A percentile compares a stretch with the other conserved stretches of the same genome.
These are phyloP conservation scores for Thripadectes ignobilis DNA, from an alignment of 2,797 vertebrate genomes.

Conservation along the genomic window DNA sequence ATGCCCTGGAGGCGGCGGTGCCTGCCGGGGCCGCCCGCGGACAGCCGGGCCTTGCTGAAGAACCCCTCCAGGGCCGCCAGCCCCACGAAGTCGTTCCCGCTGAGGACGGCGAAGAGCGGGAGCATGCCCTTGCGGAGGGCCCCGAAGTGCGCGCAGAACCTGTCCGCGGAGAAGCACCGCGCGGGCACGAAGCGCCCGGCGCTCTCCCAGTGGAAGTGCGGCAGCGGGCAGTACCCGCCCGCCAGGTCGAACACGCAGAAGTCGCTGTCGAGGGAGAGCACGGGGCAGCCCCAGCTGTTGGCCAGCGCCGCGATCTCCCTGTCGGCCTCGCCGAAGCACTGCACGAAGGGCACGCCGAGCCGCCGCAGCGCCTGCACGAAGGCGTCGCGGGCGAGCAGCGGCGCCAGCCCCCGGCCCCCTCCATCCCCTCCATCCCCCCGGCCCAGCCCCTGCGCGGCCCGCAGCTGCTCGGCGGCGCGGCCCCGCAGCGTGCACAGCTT, in stretches of 20 bases:
- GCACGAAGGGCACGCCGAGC: constrained; percentile 83
- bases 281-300: constrained; percentile 89
- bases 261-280: constrained; percentile 92
- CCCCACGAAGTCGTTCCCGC: constrained; percentile 87
- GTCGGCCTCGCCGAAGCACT: constrained; percentile 92
- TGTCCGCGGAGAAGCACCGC: constrained; percentile 76
- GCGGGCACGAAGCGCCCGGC: constrained; percentile 79
- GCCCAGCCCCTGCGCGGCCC: constrained; percentile 79
- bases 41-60: constrained; percentile 65
- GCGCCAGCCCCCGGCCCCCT: constrained; percentile 53
- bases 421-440: neutral
- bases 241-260: constrained; percentile 92
- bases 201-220: constrained; percentile 87
- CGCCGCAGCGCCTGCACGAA: constrained; percentile 86
- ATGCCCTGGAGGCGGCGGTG: constrained; percentile 80
- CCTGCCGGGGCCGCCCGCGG: constrained; percentile 31
- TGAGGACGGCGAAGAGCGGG: constrained; percentile 88
- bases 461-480: constrained; percentile 85
- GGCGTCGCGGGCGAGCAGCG: constrained; percentile 82
- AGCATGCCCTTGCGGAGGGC: constrained; percentile 81
- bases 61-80: constrained; percentile 77
- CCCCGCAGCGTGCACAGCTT: constrained; percentile 86
- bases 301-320: constrained; percentile 90
- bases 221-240: constrained; percentile 87
- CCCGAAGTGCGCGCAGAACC: constrained; percentile 84